Evolutionary conservation across 2,888 invertebrate genomes (phyloP).

Genomic region (Synanthedon myopaeformis): DNA sequence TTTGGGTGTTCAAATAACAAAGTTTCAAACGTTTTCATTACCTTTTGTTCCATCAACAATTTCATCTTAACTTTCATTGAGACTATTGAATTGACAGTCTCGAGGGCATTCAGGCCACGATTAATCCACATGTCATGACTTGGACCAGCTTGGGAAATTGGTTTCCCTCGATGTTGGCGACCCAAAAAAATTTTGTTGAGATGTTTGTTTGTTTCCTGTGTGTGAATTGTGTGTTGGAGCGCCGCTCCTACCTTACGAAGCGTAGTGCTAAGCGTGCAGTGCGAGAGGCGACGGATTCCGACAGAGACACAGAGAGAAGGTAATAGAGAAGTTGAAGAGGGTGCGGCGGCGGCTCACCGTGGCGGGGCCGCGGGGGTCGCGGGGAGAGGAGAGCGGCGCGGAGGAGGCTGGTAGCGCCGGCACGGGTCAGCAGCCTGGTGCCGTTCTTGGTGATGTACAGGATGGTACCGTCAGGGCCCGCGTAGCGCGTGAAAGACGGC

Average conservation of each 20-base stretch:
- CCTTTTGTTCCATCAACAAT: too few species aligned
- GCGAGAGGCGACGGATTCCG: slow-evolving; percentile 60
- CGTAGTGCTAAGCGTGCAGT: slow-evolving; percentile 64
- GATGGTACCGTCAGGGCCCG: slow-evolving; percentile 72
- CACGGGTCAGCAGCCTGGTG: slow-evolving; percentile 69
- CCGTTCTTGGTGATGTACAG: slow-evolving; percentile 75
- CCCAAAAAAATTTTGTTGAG: neutral
- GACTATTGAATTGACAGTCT: too few species aligned
- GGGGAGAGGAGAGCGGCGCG: slow-evolving; percentile 68
- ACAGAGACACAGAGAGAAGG: slow-evolving; percentile 40
- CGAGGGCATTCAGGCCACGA: too few species aligned
- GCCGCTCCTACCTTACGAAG: slow-evolving; percentile 66
- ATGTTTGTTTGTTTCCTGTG: neutral
- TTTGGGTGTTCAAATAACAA: too few species aligned
- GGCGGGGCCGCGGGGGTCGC: slow-evolving; percentile 64
- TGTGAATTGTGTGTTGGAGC: slow-evolving; percentile 2
- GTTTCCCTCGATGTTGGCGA: too few species aligned
- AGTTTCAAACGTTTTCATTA: too few species aligned
- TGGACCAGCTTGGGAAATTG: too few species aligned
- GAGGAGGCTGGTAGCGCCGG: slow-evolving; percentile 65
- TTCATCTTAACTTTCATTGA: too few species aligned
- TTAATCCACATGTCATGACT: too few species aligned
- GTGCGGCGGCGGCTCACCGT: slow-evolving; percentile 66
- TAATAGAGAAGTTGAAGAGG: slow-evolving; percentile 18
- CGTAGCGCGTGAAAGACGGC: slow-evolving; percentile 71